phyloP scores from a whole-genome alignment of 2,113 vertebrate genomes.

The Eptatretus burgeri region DNA sequence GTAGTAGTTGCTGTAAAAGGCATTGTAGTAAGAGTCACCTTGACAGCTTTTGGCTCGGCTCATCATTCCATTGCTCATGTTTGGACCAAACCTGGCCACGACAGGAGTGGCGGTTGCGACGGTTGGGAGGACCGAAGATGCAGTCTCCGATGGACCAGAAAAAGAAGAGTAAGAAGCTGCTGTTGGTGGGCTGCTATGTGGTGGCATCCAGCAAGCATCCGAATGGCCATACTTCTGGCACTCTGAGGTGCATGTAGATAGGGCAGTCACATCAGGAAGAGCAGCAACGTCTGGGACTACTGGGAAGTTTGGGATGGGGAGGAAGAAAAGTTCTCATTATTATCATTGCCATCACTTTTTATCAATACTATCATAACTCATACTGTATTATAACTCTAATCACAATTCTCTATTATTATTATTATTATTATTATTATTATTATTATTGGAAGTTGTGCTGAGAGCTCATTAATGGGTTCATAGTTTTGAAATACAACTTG shows the following conservation, averaged over 20 bases:
- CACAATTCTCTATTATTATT: too few relatives aligned
- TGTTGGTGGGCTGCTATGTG: too few relatives aligned
- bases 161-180: background rate
- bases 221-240: slow-evolving; percentile 4
- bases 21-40: slow-evolving; percentile 3
- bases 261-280: background rate
- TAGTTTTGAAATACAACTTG: too few relatives aligned
- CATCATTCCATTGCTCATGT: background rate
- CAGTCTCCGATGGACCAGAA: background rate
- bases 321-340: background rate
- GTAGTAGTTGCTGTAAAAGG: slow-evolving; percentile 4
- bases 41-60: background rate
- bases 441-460: too few relatives aligned
- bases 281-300: background rate
- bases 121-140: background rate
- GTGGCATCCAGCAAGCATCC: background rate
- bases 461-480: too few relatives aligned
- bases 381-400: too few relatives aligned
- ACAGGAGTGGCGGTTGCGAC: background rate
- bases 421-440: too few relatives aligned
- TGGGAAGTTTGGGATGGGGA: background rate
- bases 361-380: too few relatives aligned
- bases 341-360: too few relatives aligned
- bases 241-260: background rate
- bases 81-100: background rate